Evolutionary conservation across 2,888 invertebrate species (phyloP), one percentile per base, ranked within the genome.

Genomic region (Athrips mouffetella): DNA sequence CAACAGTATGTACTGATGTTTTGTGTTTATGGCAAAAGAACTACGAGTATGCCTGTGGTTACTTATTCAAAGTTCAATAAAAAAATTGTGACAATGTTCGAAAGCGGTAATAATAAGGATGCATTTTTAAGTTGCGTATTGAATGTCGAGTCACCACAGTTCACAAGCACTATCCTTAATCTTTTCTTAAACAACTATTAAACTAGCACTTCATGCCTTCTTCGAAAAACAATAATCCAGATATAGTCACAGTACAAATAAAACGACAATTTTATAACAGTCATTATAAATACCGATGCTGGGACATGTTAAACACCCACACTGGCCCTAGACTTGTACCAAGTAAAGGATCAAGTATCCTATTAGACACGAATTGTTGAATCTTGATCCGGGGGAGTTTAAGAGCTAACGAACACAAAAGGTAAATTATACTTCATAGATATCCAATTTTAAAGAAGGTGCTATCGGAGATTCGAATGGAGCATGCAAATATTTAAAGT

Each of bases 291-390:
- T 27, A 48, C 30, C 8, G 29, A 29, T 45, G 18, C 30, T 18
- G 23, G 54, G 47, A 50, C 53, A 45, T 59, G 48, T 49, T 47
- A 44, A 41, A 51, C 59, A 45, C 59, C 57, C 51, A 59, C 59
- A 51, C 49, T 18, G 48, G 13, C 18, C 46, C 25, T 35, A 33
- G 48, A 55, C 47, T 31, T 25, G 47, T 48, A 47, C 53, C 47
- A 37, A 55, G 51, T 54, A 48, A 46, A 53, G 55, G 53, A 70
- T 72, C 69, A 63, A 64, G 63, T 68, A 60, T 62, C 66, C 60
- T 58, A 63, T 61, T 56, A 61, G 48, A 62, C 50, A 51, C 50
- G 50, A 53, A 63, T 60, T 59, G 63, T 60, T 53, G 50, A 57
- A 21, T 39, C 33, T 45, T 16, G 47, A 42, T 50, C 39, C n/a